Percentiles rank a stretch among this genome's conserved stretches.
Evolutionary conservation across 2,797 vertebrate genomes (phyloP).

Genomic region (Poecilia gillii): DNA sequence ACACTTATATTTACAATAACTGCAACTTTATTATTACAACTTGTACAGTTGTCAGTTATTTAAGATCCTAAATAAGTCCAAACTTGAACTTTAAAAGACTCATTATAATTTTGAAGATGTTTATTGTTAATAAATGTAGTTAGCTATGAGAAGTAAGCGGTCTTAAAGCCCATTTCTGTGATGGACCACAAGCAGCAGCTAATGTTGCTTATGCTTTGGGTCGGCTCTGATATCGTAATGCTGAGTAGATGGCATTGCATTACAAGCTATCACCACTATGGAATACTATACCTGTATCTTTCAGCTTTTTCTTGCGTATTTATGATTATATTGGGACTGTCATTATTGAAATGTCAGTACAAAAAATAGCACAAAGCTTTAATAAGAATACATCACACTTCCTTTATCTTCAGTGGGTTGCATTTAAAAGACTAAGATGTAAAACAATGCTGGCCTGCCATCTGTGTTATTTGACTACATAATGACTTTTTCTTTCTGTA

Average conservation of each 20-base stretch:
- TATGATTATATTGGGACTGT: background rate
- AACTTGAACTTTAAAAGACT: background rate
- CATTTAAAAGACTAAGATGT: background rate
- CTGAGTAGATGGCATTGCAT: background rate
- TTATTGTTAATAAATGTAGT: background rate
- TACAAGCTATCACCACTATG: background rate
- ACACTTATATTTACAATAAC: background rate
- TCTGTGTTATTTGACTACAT: background rate
- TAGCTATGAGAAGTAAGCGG: background rate
- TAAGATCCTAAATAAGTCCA: background rate
- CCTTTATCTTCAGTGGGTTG: background rate
- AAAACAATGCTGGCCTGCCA: background rate
- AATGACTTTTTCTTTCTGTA: background rate
- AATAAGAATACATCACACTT: background rate
- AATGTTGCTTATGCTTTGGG: background rate
- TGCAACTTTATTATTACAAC: background rate
- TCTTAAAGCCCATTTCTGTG: background rate
- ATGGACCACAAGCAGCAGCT: background rate
- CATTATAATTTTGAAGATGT: background rate
- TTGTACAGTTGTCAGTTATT: background rate
- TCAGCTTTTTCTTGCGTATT: background rate
- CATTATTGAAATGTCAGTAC: background rate
- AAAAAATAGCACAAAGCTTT: background rate
- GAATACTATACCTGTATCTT: background rate
- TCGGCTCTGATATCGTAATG: background rate